Percentiles rank a stretch among this genome's conserved stretches.
These are phyloP conservation scores for Endomychus coccineus DNA, from an alignment of 2,888 invertebrate genomes.

Conservation along the genomic window DNA sequence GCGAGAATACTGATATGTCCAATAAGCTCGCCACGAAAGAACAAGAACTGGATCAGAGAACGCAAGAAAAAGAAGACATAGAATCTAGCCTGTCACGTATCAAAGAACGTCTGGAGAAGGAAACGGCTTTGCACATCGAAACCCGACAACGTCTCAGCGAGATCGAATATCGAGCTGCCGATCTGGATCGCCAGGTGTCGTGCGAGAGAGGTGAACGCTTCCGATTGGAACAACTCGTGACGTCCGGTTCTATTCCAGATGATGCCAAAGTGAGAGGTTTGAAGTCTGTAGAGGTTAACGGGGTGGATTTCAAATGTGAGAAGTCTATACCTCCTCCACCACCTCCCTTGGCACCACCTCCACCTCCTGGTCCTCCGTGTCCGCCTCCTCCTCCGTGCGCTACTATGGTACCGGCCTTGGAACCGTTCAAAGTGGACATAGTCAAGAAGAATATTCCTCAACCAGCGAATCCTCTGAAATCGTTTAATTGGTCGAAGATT, in stretches of 20 bases:
- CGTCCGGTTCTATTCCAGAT: conserved; percentile 86
- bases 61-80: conserved; percentile 88
- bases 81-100: conserved; percentile 74
- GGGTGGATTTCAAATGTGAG: conserved; percentile 12
- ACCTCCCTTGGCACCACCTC: conserved; percentile 45
- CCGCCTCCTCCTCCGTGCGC: conserved; percentile 56
- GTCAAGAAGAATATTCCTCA: conserved; percentile 85
- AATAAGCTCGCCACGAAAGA: conserved; percentile 85
- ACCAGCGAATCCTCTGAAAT: conserved; percentile 86
- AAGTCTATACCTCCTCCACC: conserved; percentile 34
- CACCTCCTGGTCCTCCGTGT: conserved; percentile 51
- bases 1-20: conserved; percentile 81
- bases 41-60: conserved; percentile 81
- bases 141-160: conserved; percentile 68
- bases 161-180: conserved; percentile 48
- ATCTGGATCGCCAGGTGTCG: conserved; percentile 53
- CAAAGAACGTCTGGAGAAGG: conserved; percentile 82
- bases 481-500: conserved; percentile 96
- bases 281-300: conserved; percentile 32
- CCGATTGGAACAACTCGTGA: conserved; percentile 77
- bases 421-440: conserved; percentile 51
- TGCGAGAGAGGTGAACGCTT: conserved; percentile 75
- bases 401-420: conserved; percentile 52
- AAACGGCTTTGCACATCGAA: conserved; percentile 80
- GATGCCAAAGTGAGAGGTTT: conserved; percentile 73